Evolutionary conservation across 2,113 vertebrate genomes (phyloP).

Genomic region (Circaetus gallicus): DNA sequence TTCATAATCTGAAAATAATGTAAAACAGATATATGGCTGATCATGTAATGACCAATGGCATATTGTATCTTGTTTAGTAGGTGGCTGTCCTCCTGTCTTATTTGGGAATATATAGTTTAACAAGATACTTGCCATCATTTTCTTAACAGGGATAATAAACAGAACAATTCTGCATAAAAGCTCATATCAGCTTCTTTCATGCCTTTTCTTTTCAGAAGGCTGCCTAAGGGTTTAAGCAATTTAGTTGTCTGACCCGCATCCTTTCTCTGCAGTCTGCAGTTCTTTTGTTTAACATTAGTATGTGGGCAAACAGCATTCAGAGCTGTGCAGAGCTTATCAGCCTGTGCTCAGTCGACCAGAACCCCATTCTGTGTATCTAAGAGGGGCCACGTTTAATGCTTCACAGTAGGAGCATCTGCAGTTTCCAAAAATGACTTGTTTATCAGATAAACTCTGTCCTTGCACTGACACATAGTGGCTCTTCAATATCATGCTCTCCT

Average conservation of each 20-base stretch:
- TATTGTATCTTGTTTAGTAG: conserved; percentile 60
- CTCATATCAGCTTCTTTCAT: conserved; percentile 80
- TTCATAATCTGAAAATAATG: conserved; percentile 64
- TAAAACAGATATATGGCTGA: conserved; percentile 29
- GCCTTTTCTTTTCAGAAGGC: conserved; percentile 79
- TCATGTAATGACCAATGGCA: conserved; percentile 67
- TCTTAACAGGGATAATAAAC: conserved; percentile 80
- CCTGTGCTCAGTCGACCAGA: conserved; percentile 77
- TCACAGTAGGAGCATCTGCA: conserved; percentile 79
- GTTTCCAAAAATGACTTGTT: conserved; percentile 81
- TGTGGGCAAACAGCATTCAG: conserved; percentile 84
- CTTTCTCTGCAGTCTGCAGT: conserved; percentile 79
- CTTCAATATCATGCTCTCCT: conserved; percentile 68
- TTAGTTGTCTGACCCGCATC: conserved; percentile 81
- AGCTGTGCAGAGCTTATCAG: conserved; percentile 82
- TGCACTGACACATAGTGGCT: conserved; percentile 74
- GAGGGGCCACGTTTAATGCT: conserved; percentile 78
- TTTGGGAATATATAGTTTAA: conserved; percentile 69
- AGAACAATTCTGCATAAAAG: conserved; percentile 82
- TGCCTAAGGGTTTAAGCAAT: conserved; percentile 84
- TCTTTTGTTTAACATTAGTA: conserved; percentile 87
- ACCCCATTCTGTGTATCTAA: conserved; percentile 80
- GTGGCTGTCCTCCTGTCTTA: conserved; percentile 59
- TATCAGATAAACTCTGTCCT: conserved; percentile 83
- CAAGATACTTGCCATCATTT: conserved; percentile 76